Base-by-base conservation (phyloP, 2,113 vertebrate genomes). In the Alligator mississippiensis region DNA sequence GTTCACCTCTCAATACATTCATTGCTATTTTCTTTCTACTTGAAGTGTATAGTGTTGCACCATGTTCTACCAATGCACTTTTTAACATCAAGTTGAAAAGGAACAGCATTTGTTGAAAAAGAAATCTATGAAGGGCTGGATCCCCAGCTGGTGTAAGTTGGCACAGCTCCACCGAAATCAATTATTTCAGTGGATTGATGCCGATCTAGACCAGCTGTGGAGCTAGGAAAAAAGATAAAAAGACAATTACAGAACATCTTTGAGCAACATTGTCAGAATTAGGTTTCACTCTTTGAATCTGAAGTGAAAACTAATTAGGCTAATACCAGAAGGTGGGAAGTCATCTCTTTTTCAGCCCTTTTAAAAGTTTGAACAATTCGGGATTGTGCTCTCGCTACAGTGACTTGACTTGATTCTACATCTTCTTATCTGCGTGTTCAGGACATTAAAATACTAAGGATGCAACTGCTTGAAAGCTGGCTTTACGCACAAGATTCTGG, bases 401-500 rank as follows among this genome's bases (percentile, higher is more conserved):
- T 28, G 54, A 87, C 34, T 57, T 55, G 17, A 96, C 16, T 80
- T 83, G n/a, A 55, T 89, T 91, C 85, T 91, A 87, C 75, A 55
- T 85, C 18, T 60, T 93, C 66, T 85, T 78, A 83, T 27, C 80
- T 89, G 68, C 92, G 61, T 90, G 82, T 79, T 58, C 34, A 64
- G 90, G 62, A 64, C 72, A n/a, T 38, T 75, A 61, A 86, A 94
- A 93, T 60, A 1, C 11, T 47, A 80, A 72, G 66, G 78, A 61
- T 27, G 55, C 75, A 90, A 89, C 19, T 13, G 76, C 64, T 79
- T 93, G 76, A 92, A 93, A 93, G 76, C 79, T 64, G 11, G 68
- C 61, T 85, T 95, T 93, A 83, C 64, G 93, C 87, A 64, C 59
- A 57, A 93, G 13, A 62, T 86, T 95, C 68, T 75, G 64, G 84